These are phyloP conservation scores for Entomobrya proxima DNA, from an alignment of 2,888 invertebrate species.

Conservation along the genomic window DNA sequence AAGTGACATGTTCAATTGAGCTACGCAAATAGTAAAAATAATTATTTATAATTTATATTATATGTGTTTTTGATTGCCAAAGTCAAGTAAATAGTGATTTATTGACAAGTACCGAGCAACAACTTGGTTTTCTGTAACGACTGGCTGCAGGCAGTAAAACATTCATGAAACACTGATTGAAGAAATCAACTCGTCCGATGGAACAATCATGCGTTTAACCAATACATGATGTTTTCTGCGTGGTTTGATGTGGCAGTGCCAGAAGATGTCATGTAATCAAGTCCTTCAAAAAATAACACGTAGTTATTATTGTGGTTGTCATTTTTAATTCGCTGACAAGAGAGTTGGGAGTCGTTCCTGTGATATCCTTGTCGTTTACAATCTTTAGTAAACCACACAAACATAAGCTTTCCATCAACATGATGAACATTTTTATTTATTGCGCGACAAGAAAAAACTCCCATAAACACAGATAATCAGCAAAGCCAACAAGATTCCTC, in stretches of 20 bases:
- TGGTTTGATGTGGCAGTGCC: too few species aligned
- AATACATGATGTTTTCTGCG: neutral
- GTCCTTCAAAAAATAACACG: neutral
- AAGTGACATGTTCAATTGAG: conserved; percentile 22
- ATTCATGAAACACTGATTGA: neutral
- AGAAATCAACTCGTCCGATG: neutral
- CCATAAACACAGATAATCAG: neutral
- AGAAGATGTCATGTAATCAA: neutral
- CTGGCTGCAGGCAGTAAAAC: neutral
- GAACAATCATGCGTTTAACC: neutral
- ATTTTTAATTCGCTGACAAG: neutral
- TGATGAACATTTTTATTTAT: neutral
- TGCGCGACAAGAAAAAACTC: too few species aligned
- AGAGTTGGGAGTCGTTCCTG: neutral
- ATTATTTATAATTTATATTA: conserved; percentile 30
- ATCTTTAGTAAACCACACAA: neutral
- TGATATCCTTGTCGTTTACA: neutral
- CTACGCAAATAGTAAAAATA: neutral
- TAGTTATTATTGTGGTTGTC: neutral
- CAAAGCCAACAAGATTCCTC: neutral
- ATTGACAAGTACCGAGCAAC: neutral
- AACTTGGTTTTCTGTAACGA: neutral
- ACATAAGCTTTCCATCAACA: neutral
- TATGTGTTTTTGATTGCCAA: neutral
- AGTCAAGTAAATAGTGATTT: conserved; percentile 30